phyloP scores from a whole-genome alignment of 2,113 vertebrate species.

The Psilopsiagon aymara region DNA sequence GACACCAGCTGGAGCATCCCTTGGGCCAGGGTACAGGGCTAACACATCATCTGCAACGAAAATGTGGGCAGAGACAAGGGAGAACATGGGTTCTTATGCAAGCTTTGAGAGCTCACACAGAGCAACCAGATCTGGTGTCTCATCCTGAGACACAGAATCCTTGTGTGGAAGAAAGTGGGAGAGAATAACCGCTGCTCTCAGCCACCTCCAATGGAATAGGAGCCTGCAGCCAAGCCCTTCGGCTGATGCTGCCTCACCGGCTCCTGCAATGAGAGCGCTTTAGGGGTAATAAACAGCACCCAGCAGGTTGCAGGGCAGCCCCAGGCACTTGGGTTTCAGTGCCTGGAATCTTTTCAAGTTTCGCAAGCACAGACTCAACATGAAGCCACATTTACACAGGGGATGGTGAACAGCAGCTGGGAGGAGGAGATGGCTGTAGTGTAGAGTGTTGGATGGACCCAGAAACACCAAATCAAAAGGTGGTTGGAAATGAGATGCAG shows the following conservation, averaged over 20 bases:
- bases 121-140: not conserved
- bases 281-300: not conserved
- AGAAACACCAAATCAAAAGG: not conserved
- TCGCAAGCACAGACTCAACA: fast-evolving
- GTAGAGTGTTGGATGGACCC: fast-evolving
- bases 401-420: not conserved
- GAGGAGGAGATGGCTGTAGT: not conserved
- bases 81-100: fast-evolving
- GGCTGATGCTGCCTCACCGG: not conserved
- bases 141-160: not conserved
- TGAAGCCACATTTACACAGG: not conserved
- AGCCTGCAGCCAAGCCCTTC: not conserved
- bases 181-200: not conserved
- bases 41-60: not conserved
- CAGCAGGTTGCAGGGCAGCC: not conserved
- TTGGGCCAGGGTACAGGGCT: fast-evolving
- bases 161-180: fast-evolving
- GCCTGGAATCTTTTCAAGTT: not conserved
- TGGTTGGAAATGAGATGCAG: not conserved
- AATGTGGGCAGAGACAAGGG: not conserved
- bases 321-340: not conserved
- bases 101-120: not conserved
- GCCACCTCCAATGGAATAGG: not conserved
- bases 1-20: not conserved
- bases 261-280: not conserved